Evolutionary conservation across 1,140 invertebrate genomes (phyloP).

Genomic region (Potamilus streckersoni): DNA sequence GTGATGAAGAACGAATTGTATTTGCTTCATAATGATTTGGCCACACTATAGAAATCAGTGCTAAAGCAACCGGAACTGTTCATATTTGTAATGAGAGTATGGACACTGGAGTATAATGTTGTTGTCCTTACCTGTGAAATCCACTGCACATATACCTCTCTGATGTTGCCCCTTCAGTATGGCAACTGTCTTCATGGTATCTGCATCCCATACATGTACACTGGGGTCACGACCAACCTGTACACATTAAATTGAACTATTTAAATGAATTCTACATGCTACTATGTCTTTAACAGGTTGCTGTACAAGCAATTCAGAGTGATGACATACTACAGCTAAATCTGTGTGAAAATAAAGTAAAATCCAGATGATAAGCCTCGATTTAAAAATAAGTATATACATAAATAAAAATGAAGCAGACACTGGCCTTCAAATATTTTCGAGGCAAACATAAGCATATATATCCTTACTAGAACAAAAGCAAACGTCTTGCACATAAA

Average conservation of each 20-base stretch:
- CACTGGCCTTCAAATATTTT: too few species aligned
- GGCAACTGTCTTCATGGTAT: conserved; percentile 65
- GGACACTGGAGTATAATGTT: too few species aligned
- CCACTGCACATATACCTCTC: conserved; percentile 68
- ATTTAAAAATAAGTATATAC: not conserved
- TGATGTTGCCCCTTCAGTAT: conserved; percentile 68
- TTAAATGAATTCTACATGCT: not conserved
- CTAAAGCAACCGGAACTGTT: too few species aligned
- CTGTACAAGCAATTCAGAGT: not conserved
- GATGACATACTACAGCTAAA: not conserved
- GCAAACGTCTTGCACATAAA: too few species aligned
- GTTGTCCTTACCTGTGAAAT: conserved; percentile 62
- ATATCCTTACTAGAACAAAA: too few species aligned
- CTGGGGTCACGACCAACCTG: conserved; percentile 67
- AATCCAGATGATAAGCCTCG: too few species aligned
- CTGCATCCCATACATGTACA: conserved; percentile 67
- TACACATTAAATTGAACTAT: conserved; percentile 3
- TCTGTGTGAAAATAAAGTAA: not conserved
- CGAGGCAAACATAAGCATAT: too few species aligned
- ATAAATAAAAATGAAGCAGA: too few species aligned
- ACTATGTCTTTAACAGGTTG: not conserved
- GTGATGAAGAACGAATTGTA: too few species aligned
- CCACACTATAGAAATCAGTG: too few species aligned
- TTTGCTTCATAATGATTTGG: too few species aligned
- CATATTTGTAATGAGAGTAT: too few species aligned